Conservation (phyloP, 1,140 invertebrate species). For the Drosophila lacteicornis region DNA sequence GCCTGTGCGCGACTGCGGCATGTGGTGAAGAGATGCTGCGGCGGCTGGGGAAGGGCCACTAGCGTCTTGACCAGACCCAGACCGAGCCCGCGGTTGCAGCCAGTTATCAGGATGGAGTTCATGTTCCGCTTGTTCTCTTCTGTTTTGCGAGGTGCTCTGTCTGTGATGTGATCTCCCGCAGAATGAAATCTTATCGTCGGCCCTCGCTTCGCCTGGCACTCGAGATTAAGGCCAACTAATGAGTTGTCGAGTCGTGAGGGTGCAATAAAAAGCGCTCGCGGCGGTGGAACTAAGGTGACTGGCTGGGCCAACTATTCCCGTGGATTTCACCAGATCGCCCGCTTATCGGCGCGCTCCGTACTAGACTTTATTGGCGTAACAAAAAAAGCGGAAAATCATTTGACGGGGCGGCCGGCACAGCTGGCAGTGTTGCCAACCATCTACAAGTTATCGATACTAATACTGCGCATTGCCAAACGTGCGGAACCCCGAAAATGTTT, state of each 20-base stretch:
- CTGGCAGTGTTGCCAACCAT: constrained; percentile 63
- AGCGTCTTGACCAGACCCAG: constrained; percentile 92
- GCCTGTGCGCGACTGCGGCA: constrained; percentile 89
- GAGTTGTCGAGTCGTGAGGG: constrained; percentile 15
- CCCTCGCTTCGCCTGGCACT: constrained; percentile 23
- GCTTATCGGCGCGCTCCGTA: constrained; percentile 47
- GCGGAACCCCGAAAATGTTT: constrained; percentile 19
- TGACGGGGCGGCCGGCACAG: constrained; percentile 31
- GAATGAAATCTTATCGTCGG: constrained; percentile 65
- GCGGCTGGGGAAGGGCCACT: constrained; percentile 85
- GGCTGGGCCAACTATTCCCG: constrained; percentile 3
- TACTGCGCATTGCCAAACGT: constrained; percentile 28
- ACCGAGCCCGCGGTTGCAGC: constrained; percentile 94
- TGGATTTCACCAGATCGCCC: constrained; percentile 40
- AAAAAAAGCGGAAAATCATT: constrained; percentile 22
- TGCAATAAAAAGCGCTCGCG: constrained; percentile 52
- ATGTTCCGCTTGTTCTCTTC: constrained; percentile 69
- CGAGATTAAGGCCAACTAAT: constrained; percentile 51
- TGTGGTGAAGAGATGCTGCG: constrained; percentile 90
- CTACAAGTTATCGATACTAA: constrained; percentile 41
- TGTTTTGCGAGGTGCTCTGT: background rate
- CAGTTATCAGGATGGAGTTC: constrained; percentile 94
- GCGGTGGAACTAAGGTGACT: constrained; percentile 11
- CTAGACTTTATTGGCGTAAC: constrained; percentile 33
- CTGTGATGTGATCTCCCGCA: constrained; percentile 5